phyloP scores from a whole-genome alignment of 2,888 invertebrate genomes.

The Amblyjoppa fuscipennis region DNA sequence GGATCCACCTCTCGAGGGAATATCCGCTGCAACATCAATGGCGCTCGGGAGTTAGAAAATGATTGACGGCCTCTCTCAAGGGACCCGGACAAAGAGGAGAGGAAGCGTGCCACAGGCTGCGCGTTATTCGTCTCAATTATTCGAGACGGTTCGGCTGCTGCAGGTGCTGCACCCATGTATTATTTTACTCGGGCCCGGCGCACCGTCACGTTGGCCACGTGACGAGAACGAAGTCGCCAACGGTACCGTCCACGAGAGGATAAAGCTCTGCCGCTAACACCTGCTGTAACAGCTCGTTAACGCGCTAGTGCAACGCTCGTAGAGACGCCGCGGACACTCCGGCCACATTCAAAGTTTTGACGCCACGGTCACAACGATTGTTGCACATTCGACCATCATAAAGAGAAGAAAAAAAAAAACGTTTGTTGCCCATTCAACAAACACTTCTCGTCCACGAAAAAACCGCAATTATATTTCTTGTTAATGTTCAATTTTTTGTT shows the following conservation, averaged over 20 bases:
- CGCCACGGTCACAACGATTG: too few relatives aligned
- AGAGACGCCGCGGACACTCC: too few relatives aligned
- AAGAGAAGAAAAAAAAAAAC: too few relatives aligned
- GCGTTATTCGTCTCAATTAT: slow-evolving; percentile 62
- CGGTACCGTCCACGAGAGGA: slow-evolving; percentile 34
- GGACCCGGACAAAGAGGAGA: slow-evolving; percentile 23
- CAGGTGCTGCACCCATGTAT: slow-evolving; percentile 42
- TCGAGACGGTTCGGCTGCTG: slow-evolving; percentile 62
- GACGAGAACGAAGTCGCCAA: slow-evolving; percentile 41
- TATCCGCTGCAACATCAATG: slow-evolving; percentile 19
- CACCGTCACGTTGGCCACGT: slow-evolving; percentile 19
- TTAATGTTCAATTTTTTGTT: too few relatives aligned
- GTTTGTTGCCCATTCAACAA: too few relatives aligned
- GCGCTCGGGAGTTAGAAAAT: slow-evolving; percentile 44
- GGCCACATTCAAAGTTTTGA: neutral
- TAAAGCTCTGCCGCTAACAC: slow-evolving; percentile 56
- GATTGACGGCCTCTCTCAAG: slow-evolving; percentile 36
- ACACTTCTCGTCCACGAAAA: too few relatives aligned
- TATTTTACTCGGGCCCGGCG: slow-evolving; percentile 24
- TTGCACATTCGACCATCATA: too few relatives aligned
- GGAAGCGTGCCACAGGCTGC: slow-evolving; percentile 34
- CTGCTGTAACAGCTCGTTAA: slow-evolving; percentile 57
- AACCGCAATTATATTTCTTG: too few relatives aligned
- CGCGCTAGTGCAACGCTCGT: slow-evolving; percentile 24
- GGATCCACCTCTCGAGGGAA: neutral